Evolutionary conservation across 2,113 vertebrate species (phyloP).

Genomic region (cattle (Bos taurus)): ARS-UCD2.0 NC_037329.1:36147001-36147500

Average conservation of each 20-base stretch:
- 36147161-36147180: neutral
- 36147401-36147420: neutral
- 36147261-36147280: neutral
- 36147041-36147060: neutral
- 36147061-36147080: neutral
- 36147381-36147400: neutral
- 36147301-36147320: neutral
- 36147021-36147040: neutral
- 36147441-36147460: neutral
- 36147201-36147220: neutral
- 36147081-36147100: neutral
- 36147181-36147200: neutral
- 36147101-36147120: neutral
- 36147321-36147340: neutral
- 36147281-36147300: neutral
- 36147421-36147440: neutral
- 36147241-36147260: neutral
- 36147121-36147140: neutral
- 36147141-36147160: neutral
- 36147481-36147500: neutral
- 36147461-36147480: neutral
- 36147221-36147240: neutral
- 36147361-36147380: neutral
- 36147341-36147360: slow-evolving; percentile 10
- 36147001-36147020: neutral